A percentile compares a stretch with the other conserved stretches of the same genome.
phyloP scores from a whole-genome alignment of 2,888 invertebrate genomes.

The Boloria selene region DNA sequence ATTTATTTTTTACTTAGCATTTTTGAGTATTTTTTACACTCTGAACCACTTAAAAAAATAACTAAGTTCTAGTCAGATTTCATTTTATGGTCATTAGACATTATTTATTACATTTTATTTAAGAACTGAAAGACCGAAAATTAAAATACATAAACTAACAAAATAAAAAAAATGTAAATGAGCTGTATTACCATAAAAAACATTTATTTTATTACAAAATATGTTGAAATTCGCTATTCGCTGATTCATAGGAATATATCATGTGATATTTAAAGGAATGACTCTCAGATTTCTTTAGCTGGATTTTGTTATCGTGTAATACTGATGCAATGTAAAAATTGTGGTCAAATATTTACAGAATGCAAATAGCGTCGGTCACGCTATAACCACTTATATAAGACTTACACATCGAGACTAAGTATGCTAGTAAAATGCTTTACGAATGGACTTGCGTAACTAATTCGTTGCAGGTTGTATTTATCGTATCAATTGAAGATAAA shows the following conservation, averaged over 20 bases:
- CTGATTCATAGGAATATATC: background rate
- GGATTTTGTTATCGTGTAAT: conserved; percentile 34
- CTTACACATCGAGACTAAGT: conserved; percentile 28
- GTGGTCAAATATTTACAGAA: conserved; percentile 41
- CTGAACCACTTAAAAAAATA: too few species aligned
- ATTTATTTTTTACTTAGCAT: too few species aligned
- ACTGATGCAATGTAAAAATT: conserved; percentile 40
- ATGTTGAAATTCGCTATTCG: conserved; percentile 3
- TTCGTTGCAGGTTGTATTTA: conserved; percentile 31
- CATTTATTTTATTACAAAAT: background rate
- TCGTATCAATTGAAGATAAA: conserved; percentile 18
- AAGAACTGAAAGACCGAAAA: too few species aligned
- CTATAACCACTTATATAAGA: conserved; percentile 37
- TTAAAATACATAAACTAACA: too few species aligned
- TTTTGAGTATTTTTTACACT: too few species aligned
- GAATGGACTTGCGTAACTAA: conserved; percentile 36
- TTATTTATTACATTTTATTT: too few species aligned
- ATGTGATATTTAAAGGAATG: too few species aligned
- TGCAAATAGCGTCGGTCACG: conserved; percentile 33
- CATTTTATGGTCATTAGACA: too few species aligned
- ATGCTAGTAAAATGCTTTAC: conserved; percentile 27
- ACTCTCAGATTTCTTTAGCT: conserved; percentile 26
- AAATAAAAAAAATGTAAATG: too few species aligned
- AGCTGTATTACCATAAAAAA: too few species aligned
- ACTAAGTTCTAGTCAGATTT: too few species aligned